These are phyloP conservation scores for Tupiocoris notatus DNA, from an alignment of 2,888 invertebrate genomes.

Conservation along the genomic window DNA sequence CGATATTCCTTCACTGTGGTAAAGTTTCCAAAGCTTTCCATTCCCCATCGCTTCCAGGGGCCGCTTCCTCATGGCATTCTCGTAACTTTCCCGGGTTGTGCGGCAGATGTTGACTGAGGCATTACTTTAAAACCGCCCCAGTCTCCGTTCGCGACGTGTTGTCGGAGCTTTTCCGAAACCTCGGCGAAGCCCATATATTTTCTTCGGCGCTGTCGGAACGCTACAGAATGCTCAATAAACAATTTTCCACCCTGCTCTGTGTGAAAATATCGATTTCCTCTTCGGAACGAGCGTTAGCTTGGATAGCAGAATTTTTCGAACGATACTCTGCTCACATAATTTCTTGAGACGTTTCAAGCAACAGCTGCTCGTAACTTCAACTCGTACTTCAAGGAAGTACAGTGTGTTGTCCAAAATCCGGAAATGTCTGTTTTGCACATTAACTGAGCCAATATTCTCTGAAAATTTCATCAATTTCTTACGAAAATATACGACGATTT, in stretches of 20 bases:
- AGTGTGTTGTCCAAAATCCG: too few species aligned
- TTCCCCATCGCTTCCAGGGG: not conserved
- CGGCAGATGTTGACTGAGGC: conserved; percentile 32
- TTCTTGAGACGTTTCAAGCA: too few species aligned
- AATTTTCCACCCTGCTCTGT: not conserved
- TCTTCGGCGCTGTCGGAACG: not conserved
- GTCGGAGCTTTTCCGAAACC: not conserved
- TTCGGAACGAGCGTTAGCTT: not conserved
- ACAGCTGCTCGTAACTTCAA: too few species aligned
- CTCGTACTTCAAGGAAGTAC: too few species aligned
- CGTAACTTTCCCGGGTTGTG: conserved; percentile 12
- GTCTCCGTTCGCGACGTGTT: not conserved
- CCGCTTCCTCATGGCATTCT: conserved; percentile 7
- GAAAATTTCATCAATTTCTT: too few species aligned
- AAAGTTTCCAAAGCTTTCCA: conserved; percentile 1
- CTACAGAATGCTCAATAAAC: not conserved
- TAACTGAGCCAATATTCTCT: too few species aligned
- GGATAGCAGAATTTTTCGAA: too few species aligned
- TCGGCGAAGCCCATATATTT: not conserved
- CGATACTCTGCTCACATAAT: too few species aligned
- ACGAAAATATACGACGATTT: too few species aligned
- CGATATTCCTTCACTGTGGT: not conserved
- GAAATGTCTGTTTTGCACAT: too few species aligned
- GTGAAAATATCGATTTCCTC: not conserved
- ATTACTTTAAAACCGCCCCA: not conserved